Conservation (phyloP, 2,888 invertebrate genomes). For the Callyntrura guangdongensis region DNA sequence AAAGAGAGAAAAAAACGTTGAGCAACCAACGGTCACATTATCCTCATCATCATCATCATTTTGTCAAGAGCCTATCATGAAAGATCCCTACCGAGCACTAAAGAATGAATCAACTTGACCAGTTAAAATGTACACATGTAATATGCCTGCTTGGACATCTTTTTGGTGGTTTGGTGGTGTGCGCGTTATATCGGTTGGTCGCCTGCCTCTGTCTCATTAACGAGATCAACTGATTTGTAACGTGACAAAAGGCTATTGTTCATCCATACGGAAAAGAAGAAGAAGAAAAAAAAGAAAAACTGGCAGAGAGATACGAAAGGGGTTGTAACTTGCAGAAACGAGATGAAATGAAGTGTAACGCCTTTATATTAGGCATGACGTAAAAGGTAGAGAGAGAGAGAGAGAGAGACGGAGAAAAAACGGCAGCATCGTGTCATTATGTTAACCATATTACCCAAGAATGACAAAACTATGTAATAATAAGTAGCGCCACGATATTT, state of each 20-base stretch:
- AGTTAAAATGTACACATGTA: background rate
- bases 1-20: background rate
- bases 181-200: conserved; percentile 40
- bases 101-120: conserved; percentile 55
- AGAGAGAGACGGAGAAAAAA: background rate
- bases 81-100: background rate
- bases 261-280: conserved; percentile 44
- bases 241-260: conserved; percentile 63
- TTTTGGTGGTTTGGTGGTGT: background rate
- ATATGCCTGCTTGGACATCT: background rate
- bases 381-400: background rate
- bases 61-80: too few species aligned
- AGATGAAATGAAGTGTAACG: conserved; percentile 54
- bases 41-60: background rate
- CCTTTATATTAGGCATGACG: background rate
- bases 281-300: background rate
- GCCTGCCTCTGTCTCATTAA: conserved; percentile 67
- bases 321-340: background rate
- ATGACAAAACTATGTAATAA: too few species aligned
- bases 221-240: conserved; percentile 67
- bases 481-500: background rate
- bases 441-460: background rate
- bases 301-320: background rate
- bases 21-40: background rate
- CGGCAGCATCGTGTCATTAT: background rate